These are phyloP conservation scores for Cercopithecus mitis DNA, from an alignment of 2,797 vertebrate genomes.

Conservation along the genomic window DNA sequence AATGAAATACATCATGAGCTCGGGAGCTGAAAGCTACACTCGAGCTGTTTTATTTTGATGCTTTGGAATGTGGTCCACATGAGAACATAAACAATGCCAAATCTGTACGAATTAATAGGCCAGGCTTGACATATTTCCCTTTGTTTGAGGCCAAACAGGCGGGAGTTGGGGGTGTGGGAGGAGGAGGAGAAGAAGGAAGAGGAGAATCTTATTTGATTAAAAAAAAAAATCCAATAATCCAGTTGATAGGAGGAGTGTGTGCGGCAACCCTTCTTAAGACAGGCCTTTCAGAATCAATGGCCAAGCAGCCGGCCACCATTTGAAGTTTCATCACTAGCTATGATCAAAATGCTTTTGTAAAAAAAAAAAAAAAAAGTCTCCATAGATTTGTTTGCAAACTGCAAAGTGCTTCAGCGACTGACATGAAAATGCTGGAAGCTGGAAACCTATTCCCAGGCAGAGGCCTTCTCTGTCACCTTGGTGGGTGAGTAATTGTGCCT, in stretches of 20 bases:
- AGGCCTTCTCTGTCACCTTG: slow-evolving; percentile 93
- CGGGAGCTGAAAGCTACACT: slow-evolving; percentile 90
- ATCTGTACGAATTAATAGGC: slow-evolving; percentile 81
- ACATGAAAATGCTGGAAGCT: slow-evolving; percentile 91
- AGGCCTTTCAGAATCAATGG: slow-evolving; percentile 85
- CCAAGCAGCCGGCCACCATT: slow-evolving; percentile 81
- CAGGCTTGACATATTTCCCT: slow-evolving; percentile 72
- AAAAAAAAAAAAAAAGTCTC: slow-evolving; percentile 81
- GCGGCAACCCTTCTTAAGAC: background rate
- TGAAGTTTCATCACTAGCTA: slow-evolving; percentile 84
- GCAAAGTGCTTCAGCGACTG: slow-evolving; percentile 91
- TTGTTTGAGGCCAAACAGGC: slow-evolving; percentile 80
- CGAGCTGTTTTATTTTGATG: slow-evolving; percentile 66
- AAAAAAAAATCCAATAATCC: slow-evolving; percentile 68
- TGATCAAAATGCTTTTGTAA: slow-evolving; percentile 85
- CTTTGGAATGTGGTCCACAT: slow-evolving; percentile 80
- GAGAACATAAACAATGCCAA: slow-evolving; percentile 80
- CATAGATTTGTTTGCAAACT: slow-evolving; percentile 91
- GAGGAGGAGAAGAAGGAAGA: background rate
- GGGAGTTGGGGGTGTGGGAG: background rate
- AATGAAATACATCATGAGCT: slow-evolving; percentile 95
- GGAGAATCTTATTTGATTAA: slow-evolving; percentile 74
- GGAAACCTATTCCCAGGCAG: slow-evolving; percentile 90
- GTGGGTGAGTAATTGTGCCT: slow-evolving; percentile 95
- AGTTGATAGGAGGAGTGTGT: slow-evolving; percentile 54